Conservation (phyloP, 2,888 invertebrate species). For the Tetragonisca angustula region DNA sequence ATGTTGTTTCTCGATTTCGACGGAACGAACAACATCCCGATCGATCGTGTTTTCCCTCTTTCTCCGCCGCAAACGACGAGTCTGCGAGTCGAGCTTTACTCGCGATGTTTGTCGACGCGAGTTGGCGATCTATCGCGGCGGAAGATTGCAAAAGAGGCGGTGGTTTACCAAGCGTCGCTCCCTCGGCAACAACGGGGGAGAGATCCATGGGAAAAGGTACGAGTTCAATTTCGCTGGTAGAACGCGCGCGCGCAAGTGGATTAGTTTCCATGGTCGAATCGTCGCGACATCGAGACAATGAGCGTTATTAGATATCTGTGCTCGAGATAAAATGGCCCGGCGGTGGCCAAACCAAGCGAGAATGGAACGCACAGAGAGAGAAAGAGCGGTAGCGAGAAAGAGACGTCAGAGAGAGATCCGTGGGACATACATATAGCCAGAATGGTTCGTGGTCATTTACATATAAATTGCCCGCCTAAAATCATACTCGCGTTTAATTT, state of each 20-base stretch:
- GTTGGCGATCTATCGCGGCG: not conserved
- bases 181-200: not conserved
- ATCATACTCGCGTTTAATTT: constrained; percentile 82
- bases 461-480: constrained; percentile 81
- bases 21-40: no score
- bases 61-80: no score
- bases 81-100: no score
- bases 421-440: constrained; percentile 24
- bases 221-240: constrained; percentile 12
- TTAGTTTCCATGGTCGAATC: constrained; percentile 19
- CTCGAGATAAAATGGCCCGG: constrained; percentile 17
- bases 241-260: constrained; percentile 23
- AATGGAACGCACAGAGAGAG: not conserved
- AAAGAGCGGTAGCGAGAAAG: constrained; percentile 1
- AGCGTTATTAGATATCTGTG: constrained; percentile 68
- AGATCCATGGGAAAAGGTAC: constrained; percentile 56
- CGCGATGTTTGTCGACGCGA: not conserved
- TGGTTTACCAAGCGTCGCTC: no score
- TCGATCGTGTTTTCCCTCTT: no score
- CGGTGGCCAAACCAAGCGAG: not conserved
- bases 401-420: constrained; percentile 26
- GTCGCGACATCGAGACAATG: constrained; percentile 62
- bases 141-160: no score
- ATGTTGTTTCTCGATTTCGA: no score
- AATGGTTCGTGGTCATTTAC: constrained; percentile 73